Base-by-base conservation (phyloP, 2,797 vertebrate species). In the Squalus acanthias region DNA sequence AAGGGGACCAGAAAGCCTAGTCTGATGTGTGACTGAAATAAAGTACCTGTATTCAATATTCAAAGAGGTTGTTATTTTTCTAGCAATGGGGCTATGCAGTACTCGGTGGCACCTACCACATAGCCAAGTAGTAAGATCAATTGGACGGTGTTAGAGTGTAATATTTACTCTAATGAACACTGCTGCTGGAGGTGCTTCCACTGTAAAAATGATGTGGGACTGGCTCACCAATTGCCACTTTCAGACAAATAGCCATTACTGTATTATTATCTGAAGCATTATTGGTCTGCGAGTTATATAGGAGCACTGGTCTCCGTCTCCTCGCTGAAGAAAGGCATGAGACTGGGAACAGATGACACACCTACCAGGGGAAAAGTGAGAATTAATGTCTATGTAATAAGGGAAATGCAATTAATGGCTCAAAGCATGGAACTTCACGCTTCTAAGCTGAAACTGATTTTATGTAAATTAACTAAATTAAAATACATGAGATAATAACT, bases 401-500 rank as follows among this genome's bases (percentile, higher is more conserved):
- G 63, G 91, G 91, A 69, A 69, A 93, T 95, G 70, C 94, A 95
- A 74, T 95, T 76, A 95, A 76, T 95, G 46, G 94, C 94, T 95
- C 69, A 76, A 76, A 95, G 94, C 94, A 95, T 95, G 94, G 50
- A 76, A 95, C 94, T 74, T 95, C 94, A 95, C 50, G 94, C 94
- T 95, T 95, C 53, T 95, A 53, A 95, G 53, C 29, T 60, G 70
- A 95, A 95, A 60, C 94, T 76, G 94, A 95, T 95, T 95, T 95
- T 95, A 95, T 95, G 94, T 72, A 95, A 76, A 76, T 95, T 53
- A 95, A 76, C 70, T 60, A 76, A 95, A 95, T 95, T 95, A 95
- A 76, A 95, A 95, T 95, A 95, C 94, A 95, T 95, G 94, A 76
- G 94, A 95, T 95, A 93, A 93, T 93, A 95, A 95, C 94, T 95